phyloP scores from a whole-genome alignment of 2,113 vertebrate genomes.

The Felis catus region F.catus_Fca126_mat1.0 CM031415.1:136852501-136853000 shows the following conservation, averaged over 20 bases:
- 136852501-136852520: not conserved
- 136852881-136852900: not conserved
- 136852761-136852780: not conserved
- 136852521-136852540: not conserved
- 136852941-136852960: not conserved
- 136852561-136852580: not conserved
- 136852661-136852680: not conserved
- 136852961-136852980: not conserved
- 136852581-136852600: not conserved
- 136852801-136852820: not conserved
- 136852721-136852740: not conserved
- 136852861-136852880: not conserved
- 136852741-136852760: not conserved
- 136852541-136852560: not conserved
- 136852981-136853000: not conserved
- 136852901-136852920: not conserved
- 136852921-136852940: not conserved
- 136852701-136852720: not conserved
- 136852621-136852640: not conserved
- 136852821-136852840: not conserved
- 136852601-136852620: not conserved
- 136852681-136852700: not conserved
- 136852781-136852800: not conserved
- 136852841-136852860: not conserved
- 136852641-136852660: not conserved